Conservation (phyloP, 2,797 vertebrate species). For the Tenualosa thibaudeaui region DNA sequence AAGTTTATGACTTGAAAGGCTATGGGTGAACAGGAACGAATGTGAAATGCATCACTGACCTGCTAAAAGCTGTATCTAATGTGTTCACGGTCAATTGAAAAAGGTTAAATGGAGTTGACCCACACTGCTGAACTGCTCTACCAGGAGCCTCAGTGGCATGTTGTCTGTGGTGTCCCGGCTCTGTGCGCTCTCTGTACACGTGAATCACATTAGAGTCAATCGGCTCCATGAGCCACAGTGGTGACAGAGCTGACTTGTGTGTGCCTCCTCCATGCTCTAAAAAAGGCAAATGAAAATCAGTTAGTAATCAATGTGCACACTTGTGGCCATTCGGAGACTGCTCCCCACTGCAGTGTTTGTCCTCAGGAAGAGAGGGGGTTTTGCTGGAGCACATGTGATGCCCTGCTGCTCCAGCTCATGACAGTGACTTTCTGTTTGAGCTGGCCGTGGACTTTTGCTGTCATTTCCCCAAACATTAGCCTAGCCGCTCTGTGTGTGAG, state of each 20-base stretch:
- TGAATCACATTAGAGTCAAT: not conserved
- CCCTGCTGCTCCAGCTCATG: not conserved
- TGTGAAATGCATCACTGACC: not conserved
- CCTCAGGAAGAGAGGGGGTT: not conserved
- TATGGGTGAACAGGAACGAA: too few relatives aligned
- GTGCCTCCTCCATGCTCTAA: not conserved
- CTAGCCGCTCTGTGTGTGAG: too few relatives aligned
- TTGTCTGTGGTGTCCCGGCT: not conserved
- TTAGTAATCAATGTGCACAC: not conserved
- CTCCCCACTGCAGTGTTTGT: not conserved
- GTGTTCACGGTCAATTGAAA: too few relatives aligned
- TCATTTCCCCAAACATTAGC: too few relatives aligned
- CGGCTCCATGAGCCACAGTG: not conserved
- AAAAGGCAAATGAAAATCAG: not conserved
- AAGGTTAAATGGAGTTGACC: too few relatives aligned
- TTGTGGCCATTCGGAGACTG: not conserved
- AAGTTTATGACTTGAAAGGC: not conserved
- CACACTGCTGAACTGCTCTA: not conserved
- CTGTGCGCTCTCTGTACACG: not conserved
- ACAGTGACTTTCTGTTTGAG: not conserved
- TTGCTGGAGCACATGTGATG: not conserved
- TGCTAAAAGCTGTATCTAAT: too few relatives aligned
- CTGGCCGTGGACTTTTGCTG: not conserved
- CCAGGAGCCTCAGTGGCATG: not conserved
- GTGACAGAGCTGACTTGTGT: not conserved